A percentile compares a stretch with the other conserved stretches of the same genome.
These are phyloP conservation scores for Lordiphosa collinella DNA, from an alignment of 1,140 invertebrate genomes.

Conservation along the genomic window DNA sequence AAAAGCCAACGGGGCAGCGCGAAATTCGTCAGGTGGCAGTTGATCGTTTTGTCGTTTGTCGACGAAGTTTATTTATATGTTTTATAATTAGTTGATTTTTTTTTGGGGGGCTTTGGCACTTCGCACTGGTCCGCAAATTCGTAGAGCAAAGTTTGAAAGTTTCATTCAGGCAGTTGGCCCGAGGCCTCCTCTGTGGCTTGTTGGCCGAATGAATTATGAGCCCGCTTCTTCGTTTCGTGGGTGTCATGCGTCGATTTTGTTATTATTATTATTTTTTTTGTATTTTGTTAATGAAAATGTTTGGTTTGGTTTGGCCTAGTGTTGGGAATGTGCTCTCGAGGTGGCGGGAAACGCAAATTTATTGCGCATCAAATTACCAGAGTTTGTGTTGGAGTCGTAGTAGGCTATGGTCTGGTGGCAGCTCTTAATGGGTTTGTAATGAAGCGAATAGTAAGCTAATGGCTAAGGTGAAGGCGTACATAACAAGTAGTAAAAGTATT, in stretches of 20 bases:
- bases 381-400: no score
- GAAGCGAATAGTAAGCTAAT: no score
- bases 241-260: no score
- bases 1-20: not conserved
- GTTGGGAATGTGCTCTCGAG: not conserved
- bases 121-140: conserved; percentile 5
- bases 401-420: no score
- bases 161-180: conserved; percentile 9
- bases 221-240: no score
- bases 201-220: conserved; percentile 8
- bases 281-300: conserved; percentile 5
- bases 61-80: conserved; percentile 3
- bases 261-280: not conserved
- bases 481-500: no score
- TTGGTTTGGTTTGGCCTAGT: conserved; percentile 5
- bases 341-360: no score
- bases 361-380: no score
- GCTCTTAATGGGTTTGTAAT: no score
- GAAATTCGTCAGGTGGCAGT: conserved; percentile 3
- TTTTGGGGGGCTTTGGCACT: conserved; percentile 3
- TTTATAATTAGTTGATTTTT: conserved; percentile 6
- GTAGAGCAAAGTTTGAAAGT: conserved; percentile 11
- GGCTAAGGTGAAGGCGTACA: no score
- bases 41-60: not conserved
- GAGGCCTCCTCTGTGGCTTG: not conserved